Conservation (phyloP, 2,113 vertebrate species). For the Alces alces region DNA sequence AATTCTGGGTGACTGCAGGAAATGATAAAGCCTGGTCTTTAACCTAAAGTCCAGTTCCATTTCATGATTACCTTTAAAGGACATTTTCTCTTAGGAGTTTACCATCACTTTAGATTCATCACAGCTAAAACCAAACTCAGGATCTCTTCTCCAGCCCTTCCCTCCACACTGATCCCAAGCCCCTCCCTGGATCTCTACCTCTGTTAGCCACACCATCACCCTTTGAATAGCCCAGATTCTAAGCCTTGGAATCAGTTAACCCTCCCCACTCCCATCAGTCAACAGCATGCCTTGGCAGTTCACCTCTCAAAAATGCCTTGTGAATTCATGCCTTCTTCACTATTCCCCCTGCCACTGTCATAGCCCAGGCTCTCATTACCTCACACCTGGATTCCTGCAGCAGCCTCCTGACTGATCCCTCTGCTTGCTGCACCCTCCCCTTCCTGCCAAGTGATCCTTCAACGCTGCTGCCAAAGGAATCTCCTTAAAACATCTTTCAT, state of each 20-base stretch:
- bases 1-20: slow-evolving; percentile 52
- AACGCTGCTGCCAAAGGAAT: slow-evolving; percentile 31
- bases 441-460: slow-evolving; percentile 20
- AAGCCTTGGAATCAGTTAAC: neutral
- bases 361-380: neutral
- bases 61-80: slow-evolving; percentile 47
- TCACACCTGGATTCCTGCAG: neutral
- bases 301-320: neutral
- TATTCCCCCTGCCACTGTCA: neutral
- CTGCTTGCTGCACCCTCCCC: neutral
- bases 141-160: neutral
- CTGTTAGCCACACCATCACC: neutral
- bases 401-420: neutral
- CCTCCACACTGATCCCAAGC: neutral
- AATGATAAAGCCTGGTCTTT: slow-evolving; percentile 42
- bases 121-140: neutral
- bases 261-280: neutral
- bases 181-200: neutral
- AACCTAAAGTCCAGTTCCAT: slow-evolving; percentile 20
- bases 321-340: neutral
- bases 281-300: neutral
- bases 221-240: neutral
- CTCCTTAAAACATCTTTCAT: slow-evolving; percentile 60
- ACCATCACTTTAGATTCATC: slow-evolving; percentile 16
- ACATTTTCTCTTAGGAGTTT: slow-evolving; percentile 37